Conservation (phyloP, 2,797 vertebrate genomes). For the Steatocranus sp. region DNA sequence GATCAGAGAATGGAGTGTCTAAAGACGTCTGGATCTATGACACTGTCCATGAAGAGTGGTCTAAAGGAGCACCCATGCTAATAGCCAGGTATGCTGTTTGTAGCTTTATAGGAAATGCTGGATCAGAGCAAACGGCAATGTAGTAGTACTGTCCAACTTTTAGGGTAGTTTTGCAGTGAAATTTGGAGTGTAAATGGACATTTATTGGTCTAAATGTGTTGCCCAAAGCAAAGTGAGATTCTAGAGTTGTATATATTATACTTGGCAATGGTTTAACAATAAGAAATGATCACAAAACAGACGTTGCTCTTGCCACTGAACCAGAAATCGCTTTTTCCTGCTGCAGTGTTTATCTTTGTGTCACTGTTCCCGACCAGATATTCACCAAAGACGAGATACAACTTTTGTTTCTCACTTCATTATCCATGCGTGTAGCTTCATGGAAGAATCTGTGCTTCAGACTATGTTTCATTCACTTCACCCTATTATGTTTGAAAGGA, state of each 20-base stretch:
- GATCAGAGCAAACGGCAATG: neutral
- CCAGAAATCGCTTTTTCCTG: neutral
- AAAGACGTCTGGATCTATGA: conserved; percentile 99
- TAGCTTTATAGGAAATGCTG: neutral
- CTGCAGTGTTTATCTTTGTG: neutral
- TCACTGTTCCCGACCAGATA: neutral
- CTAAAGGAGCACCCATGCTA: conserved; percentile 96
- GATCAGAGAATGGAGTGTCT: conserved; percentile 97
- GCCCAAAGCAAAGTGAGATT: neutral
- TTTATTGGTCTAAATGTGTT: neutral
- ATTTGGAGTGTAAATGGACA: neutral
- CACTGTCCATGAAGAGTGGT: conserved; percentile 96
- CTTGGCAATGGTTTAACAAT: neutral
- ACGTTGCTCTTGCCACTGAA: neutral
- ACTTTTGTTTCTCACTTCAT: neutral
- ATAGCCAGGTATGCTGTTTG: conserved; percentile 73
- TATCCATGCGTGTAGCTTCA: neutral
- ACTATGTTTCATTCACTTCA: neutral
- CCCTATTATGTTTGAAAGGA: neutral
- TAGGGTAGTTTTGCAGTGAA: neutral
- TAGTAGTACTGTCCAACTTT: neutral
- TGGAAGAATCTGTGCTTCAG: neutral
- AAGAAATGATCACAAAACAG: neutral
- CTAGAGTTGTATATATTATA: neutral
- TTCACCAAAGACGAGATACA: neutral